Evolutionary conservation across 2,797 vertebrate species (phyloP), one percentile per base, ranked within the genome.

Genomic region (Psittacula echo): DNA sequence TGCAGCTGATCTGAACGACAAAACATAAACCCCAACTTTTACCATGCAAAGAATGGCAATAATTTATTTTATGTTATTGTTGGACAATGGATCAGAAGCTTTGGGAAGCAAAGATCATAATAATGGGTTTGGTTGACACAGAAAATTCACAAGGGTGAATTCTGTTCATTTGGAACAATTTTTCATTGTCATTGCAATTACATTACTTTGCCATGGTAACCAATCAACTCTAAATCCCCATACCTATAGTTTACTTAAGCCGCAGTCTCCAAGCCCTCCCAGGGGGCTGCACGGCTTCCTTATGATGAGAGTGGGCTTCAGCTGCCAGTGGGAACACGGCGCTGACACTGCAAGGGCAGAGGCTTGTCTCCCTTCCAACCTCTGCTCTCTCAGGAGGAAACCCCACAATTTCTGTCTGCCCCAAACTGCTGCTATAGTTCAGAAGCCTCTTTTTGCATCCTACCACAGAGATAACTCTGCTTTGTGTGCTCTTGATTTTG

Each of bases 261-360:
- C 45, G 19, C n/a, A 30, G 18, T 61, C 65, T 51, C 62, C 42
- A 51, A 67, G 60, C 54, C 8, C 8, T 19, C 39, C 30, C 1
- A 1, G 0, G 0, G 7, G 47, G 34, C 47, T 67, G 51, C 24
- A 74, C 2, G 1, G 11, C 16, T 74, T 75, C 24, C 37, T 4
- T 0, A 7, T 22, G 15, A 34, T 0, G 2, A 77, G 13, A 39
- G n/a, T 1, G 4, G 32, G 27, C 62, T 85, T 87, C 5, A 12
- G 27, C 10, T 67, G 48, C n/a, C 61, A 62, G 58, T 1, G 2
- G 32, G 6, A 50, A 22, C 27, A 13, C 0, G 0, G 19, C 0
- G 0, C 21, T 3, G 1, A 11, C 53, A n/a, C 18, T 3, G 0
- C 4, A 30, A 51, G 29, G 9, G 39, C 32, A 68, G 26, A 87